These are phyloP conservation scores for Hypsopygia costalis DNA, from an alignment of 2,888 invertebrate species.

Conservation along the genomic window DNA sequence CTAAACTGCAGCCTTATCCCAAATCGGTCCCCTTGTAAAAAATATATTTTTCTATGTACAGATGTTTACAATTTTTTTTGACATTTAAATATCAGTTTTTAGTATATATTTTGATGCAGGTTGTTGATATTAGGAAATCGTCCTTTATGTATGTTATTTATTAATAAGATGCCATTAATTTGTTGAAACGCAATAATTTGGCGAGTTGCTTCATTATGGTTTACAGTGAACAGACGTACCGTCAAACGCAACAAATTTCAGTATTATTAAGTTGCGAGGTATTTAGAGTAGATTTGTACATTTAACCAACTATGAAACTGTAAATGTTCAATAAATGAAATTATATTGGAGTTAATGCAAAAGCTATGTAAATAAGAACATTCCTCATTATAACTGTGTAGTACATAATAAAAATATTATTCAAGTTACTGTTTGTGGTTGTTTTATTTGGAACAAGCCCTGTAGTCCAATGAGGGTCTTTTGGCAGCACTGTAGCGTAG, in stretches of 20 bases:
- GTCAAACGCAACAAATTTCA: conserved; percentile 47
- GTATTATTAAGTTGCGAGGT: conserved; percentile 58
- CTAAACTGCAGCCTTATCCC: conserved; percentile 13
- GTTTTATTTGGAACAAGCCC: conserved; percentile 66
- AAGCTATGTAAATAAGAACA: conserved; percentile 80
- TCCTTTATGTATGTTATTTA: conserved; percentile 30
- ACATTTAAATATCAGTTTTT: conserved; percentile 24
- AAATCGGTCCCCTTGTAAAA: conserved; percentile 17
- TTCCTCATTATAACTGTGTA: conserved; percentile 80
- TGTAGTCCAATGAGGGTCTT: no score
- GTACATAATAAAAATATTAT: conserved; percentile 80
- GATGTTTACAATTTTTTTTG: conserved; percentile 29
- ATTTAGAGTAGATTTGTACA: conserved; percentile 36
- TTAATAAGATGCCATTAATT: conserved; percentile 40
- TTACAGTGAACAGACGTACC: conserved; percentile 5
- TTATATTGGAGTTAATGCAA: conserved; percentile 56
- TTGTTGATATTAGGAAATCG: conserved; percentile 24
- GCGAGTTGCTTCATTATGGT: conserved; percentile 25
- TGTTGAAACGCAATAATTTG: conserved; percentile 33
- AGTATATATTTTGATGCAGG: conserved; percentile 31
- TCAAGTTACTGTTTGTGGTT: conserved; percentile 73
- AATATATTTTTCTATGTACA: conserved; percentile 40
- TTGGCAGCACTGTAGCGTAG: no score
- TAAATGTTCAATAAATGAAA: conserved; percentile 42
- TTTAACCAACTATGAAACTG: conserved; percentile 27